Conservation (phyloP, 2,888 invertebrate species). For the Acholoe squamosa region DNA sequence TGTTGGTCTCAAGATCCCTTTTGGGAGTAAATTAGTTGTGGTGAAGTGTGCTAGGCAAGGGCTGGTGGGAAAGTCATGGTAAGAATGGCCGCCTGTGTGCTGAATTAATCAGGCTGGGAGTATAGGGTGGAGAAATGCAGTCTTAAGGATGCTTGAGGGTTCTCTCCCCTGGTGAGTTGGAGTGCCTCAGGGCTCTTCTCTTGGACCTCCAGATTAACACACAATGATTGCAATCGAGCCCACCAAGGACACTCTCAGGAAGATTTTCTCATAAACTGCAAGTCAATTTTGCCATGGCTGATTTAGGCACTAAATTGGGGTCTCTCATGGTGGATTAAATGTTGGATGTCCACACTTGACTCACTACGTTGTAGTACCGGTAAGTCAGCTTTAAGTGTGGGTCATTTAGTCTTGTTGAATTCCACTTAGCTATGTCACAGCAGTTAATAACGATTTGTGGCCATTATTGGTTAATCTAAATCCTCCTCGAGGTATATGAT, state of each 20-base stretch:
- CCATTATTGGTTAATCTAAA: too few species aligned
- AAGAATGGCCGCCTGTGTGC: not conserved
- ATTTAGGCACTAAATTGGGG: too few species aligned
- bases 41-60: not conserved
- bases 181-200: not conserved
- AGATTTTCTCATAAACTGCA: slow-evolving; percentile 2
- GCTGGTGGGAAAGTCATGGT: slow-evolving; percentile 25
- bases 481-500: too few species aligned
- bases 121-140: not conserved
- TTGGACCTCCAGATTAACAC: not conserved
- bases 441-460: too few species aligned
- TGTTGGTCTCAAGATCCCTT: slow-evolving; percentile 29
- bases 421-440: too few species aligned
- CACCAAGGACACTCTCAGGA: not conserved
- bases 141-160: not conserved
- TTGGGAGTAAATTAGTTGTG: slow-evolving; percentile 9
- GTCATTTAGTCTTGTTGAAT: too few species aligned
- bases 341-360: too few species aligned
- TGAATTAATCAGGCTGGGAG: slow-evolving; percentile 14
- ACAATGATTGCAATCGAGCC: not conserved
- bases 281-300: too few species aligned
- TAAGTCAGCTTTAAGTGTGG: too few species aligned
- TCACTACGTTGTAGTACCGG: too few species aligned
- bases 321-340: too few species aligned
- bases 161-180: not conserved